Conservation (phyloP, 2,113 vertebrate genomes). For the Phasianus colchicus region DNA sequence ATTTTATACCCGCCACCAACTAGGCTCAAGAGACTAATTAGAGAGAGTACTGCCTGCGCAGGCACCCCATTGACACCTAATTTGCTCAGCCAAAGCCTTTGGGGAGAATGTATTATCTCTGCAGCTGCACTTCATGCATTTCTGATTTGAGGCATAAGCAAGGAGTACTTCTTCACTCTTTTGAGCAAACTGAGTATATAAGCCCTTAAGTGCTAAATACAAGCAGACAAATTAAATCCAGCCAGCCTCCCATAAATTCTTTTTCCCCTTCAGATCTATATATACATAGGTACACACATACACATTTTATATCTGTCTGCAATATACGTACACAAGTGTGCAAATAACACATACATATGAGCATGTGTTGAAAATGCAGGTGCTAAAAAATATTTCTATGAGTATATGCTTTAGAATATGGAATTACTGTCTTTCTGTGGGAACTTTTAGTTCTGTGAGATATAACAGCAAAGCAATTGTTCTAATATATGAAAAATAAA, state of each 20-base stretch:
- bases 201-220: conserved; percentile 80
- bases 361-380: not conserved
- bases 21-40: conserved; percentile 92
- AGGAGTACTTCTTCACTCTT: conserved; percentile 80
- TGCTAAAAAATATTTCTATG: not conserved
- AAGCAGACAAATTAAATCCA: conserved; percentile 78
- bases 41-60: conserved; percentile 86
- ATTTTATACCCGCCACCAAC: conserved; percentile 87
- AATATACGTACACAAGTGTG: not conserved
- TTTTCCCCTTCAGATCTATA: conserved; percentile 27
- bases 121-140: conserved; percentile 87
- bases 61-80: conserved; percentile 90
- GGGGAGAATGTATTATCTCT: conserved; percentile 89
- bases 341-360: not conserved
- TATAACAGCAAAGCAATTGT: not conserved
- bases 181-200: conserved; percentile 78
- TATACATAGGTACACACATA: not conserved
- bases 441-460: not conserved
- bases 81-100: conserved; percentile 90
- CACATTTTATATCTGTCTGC: not conserved
- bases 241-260: conserved; percentile 50
- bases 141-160: conserved; percentile 83
- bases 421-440: not conserved
- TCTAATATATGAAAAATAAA: conserved; percentile 30
- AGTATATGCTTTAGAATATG: not conserved